Percentiles rank a stretch among this genome's conserved stretches.
Conservation (phyloP, 1,140 invertebrate genomes). For the Hyphantria cunea region DNA sequence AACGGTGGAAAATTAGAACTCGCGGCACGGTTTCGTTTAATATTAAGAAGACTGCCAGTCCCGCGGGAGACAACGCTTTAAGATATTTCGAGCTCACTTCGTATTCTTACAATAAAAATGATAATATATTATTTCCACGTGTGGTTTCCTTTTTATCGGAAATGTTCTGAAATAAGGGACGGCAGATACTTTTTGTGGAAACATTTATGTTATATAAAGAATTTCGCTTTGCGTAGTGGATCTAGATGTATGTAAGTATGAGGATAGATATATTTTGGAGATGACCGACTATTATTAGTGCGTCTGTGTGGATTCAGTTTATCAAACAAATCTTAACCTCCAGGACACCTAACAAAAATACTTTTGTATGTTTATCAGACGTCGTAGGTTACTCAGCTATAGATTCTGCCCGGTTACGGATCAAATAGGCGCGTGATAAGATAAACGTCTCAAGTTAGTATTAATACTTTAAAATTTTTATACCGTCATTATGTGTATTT, state of each 20-base stretch:
- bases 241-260: neutral
- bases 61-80: constrained; percentile 1
- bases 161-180: neutral
- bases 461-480: no score
- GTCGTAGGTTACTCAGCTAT: no score
- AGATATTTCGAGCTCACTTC: constrained; percentile 1
- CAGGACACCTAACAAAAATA: no score
- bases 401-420: no score
- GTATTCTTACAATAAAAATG: constrained; percentile 10
- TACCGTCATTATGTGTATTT: no score
- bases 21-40: neutral
- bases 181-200: neutral
- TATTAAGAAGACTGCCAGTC: constrained; percentile 2
- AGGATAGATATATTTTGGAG: neutral
- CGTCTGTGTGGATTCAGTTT: no score
- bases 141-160: neutral
- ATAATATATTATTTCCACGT: constrained; percentile 5
- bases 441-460: no score
- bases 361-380: no score
- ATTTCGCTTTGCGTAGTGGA: neutral
- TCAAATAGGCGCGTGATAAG: no score
- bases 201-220: neutral
- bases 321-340: no score
- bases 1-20: neutral
- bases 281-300: no score